Evolutionary conservation across 2,797 vertebrate genomes (phyloP), one percentile per base, ranked within the genome.

Genomic region (Tamandua tetradactyla): DNA sequence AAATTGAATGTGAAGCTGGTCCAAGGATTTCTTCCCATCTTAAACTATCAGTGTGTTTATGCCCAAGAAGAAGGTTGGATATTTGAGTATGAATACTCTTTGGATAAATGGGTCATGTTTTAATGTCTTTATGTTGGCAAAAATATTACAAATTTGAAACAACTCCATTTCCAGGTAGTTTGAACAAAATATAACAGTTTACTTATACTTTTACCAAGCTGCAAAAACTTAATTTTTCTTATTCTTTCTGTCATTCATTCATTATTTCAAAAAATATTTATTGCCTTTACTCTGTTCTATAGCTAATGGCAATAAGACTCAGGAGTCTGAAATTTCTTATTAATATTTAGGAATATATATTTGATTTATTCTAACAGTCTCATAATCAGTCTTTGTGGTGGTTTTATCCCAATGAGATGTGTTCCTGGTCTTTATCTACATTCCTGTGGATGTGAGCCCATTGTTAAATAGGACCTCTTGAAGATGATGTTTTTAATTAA

Each of bases 31-130:
- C 17, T 71, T 13, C 27, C 5, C 10, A 30, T n/a, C 44, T 89
- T 9, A 18, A 71, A 13, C 18, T 55, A 49, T 74, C 32, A 42
- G 72, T 44, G 57, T 7, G 22, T 18, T 27, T 3, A 12, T 82
- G 42, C 6, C 18, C 23, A 62, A 72, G n/a, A 52, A 83, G 61
- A 91, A 83, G 44, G 30, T 35, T 83, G 76, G 25, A 52, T 61
- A 87, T 83, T 74, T 87, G 85, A 87, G 95, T 72, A 52, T 47
- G n/a, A 69, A 71, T 12, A 62, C 80, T 78, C 44, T 93, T 66
- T 35, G 30, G 81, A 52, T 71, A 87, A 86, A 71, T 23, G 71
- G 4, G 12, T 27, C n/a, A 10, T 32, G 23, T 78, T 89, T 72
- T 87, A 72, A 35, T 76, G 17, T 55, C 14, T 44, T 85, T 66